Evolutionary conservation across 2,797 vertebrate genomes (phyloP).

Genomic region (Tragelaphus eurycerus): DNA sequence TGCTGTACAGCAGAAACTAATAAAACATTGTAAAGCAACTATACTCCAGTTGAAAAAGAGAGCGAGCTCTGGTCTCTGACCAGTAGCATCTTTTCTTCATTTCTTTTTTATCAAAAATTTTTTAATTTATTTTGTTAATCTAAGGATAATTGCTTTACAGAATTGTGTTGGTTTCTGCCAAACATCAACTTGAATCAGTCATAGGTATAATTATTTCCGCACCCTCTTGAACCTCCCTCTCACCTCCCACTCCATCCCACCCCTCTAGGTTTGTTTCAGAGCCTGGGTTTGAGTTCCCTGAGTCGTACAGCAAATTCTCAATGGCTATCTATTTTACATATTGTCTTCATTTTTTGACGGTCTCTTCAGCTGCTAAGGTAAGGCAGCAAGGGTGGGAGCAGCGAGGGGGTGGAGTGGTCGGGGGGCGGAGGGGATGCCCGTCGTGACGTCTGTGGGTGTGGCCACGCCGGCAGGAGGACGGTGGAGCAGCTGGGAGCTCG

Average conservation of each 20-base stretch:
- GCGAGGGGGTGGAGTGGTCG: background rate
- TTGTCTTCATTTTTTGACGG: background rate
- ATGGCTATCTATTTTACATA: background rate
- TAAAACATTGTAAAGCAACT: background rate
- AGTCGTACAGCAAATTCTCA: background rate
- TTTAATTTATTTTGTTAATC: background rate
- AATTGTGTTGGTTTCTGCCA: background rate
- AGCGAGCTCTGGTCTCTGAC: background rate
- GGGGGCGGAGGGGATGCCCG: no score
- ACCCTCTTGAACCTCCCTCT: background rate
- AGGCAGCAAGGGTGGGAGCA: background rate
- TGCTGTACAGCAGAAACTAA: background rate
- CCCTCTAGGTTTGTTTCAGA: background rate
- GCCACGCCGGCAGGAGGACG: background rate
- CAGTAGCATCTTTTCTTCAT: background rate
- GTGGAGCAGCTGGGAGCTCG: background rate
- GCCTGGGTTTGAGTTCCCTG: background rate
- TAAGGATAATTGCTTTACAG: background rate
- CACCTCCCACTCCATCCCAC: background rate
- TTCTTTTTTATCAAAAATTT: background rate
- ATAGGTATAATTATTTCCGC: background rate
- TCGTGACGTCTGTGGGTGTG: constrained; percentile 1
- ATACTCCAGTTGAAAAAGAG: background rate
- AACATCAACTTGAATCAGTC: background rate
- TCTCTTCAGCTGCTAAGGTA: background rate